A percentile compares a stretch with the other conserved stretches of the same genome.
These are phyloP conservation scores for Hemicentrotus pulcherrimus DNA, from an alignment of 35 echinoderm and acorn worm genomes.

Conservation along the genomic window DNA sequence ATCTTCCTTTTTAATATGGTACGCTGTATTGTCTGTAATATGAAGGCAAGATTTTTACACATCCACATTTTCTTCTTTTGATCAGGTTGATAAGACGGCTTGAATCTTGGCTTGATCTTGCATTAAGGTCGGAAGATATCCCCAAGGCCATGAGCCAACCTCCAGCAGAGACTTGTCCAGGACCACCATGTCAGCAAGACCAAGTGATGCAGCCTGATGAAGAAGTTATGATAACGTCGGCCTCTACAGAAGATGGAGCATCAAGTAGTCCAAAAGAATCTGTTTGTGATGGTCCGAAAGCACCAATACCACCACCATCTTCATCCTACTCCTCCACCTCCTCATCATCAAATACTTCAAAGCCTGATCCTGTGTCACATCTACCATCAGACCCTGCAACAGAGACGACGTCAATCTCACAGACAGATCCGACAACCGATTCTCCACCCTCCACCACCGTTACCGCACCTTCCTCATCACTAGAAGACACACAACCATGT, in stretches of 20 bases:
- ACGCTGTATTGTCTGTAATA: too few relatives aligned
- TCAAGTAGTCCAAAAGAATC: neutral
- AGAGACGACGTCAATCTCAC: neutral
- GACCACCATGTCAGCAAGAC: neutral
- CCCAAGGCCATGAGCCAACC: neutral
- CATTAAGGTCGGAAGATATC: conserved; percentile 14
- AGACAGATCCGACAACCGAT: neutral
- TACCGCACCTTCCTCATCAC: neutral
- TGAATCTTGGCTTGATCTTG: neutral
- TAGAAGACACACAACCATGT: neutral
- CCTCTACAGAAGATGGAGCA: neutral
- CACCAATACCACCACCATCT: neutral
- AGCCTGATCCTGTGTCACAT: neutral
- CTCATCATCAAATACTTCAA: neutral
- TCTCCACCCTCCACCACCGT: neutral
- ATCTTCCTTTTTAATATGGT: too few relatives aligned
- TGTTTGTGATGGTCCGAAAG: neutral
- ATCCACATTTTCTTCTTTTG: neutral
- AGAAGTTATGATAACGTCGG: neutral
- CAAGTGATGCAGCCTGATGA: neutral
- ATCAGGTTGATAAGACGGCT: neutral
- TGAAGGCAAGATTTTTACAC: neutral
- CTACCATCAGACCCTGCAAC: neutral
- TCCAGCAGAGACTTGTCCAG: neutral
- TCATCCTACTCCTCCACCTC: neutral